phyloP scores from a whole-genome alignment of 2,888 invertebrate genomes.

The Pterostichus madidus region DNA sequence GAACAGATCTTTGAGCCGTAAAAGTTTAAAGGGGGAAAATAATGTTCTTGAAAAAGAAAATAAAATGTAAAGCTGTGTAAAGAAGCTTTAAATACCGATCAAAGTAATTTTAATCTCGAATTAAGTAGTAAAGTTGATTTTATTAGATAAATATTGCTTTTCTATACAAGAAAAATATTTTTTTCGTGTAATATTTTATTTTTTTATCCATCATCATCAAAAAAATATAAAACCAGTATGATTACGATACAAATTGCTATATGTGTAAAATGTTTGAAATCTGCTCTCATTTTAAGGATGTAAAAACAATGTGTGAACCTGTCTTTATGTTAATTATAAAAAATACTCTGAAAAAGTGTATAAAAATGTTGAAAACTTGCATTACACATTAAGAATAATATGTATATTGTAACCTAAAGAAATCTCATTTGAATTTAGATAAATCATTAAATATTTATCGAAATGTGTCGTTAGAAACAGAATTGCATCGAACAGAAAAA shows the following conservation, averaged over 20 bases:
- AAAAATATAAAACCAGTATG: not conserved
- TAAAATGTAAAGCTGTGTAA: conserved; percentile 15
- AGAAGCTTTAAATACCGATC: not conserved
- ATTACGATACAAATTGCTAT: not conserved
- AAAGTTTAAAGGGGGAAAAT: too few species aligned
- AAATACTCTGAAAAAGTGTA: conserved; percentile 27
- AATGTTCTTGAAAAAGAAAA: not conserved
- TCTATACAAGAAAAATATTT: not conserved
- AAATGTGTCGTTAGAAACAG: not conserved
- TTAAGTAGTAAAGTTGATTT: conserved; percentile 11
- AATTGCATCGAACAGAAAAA: too few species aligned
- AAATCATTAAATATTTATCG: not conserved
- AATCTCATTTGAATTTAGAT: conserved; percentile 17
- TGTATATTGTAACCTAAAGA: conserved; percentile 51
- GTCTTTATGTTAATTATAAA: too few species aligned
- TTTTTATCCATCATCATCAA: conserved; percentile 1
- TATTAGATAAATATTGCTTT: not conserved
- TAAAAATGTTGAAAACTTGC: conserved; percentile 33
- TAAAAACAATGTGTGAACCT: too few species aligned
- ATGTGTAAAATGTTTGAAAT: conserved; percentile 4
- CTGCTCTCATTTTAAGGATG: not conserved
- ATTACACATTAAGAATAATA: too few species aligned
- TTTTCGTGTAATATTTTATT: conserved; percentile 1
- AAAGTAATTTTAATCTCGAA: conserved; percentile 33
- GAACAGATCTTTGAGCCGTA: too few species aligned